Base-by-base conservation (phyloP, 2,113 vertebrate genomes). In the Psettodes erumei region DNA sequence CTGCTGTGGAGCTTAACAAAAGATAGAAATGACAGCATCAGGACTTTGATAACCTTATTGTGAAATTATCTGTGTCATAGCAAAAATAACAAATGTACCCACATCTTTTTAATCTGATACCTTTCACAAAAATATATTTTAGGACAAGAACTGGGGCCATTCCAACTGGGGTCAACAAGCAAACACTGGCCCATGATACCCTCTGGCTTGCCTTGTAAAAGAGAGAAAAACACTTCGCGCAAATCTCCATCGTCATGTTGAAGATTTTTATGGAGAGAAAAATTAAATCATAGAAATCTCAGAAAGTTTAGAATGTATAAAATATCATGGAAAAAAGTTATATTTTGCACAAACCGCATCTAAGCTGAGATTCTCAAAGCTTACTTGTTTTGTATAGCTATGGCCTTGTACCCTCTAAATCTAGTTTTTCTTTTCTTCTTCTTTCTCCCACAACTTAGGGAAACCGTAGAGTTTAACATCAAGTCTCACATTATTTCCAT, bases 51-150 rank as follows among this genome's bases (percentile, higher is more conserved):
- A 40, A 60, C 40, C 59, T 71, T 79, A 63, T 54, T 70, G 35
- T 27, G 47, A 69, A 69, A 80, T 86, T 67, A 84, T 66, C 62
- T 64, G 28, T 72, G 63, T 7, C 71, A 47, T 45, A 28, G 47
- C 61, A 23, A 2, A 10, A 15, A n/a, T n/a, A n/a, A n/a, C n/a
- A n/a, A n/a, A n/a, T n/a, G n/a, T n/a, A n/a, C n/a, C n/a, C n/a
- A n/a, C n/a, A n/a, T n/a, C n/a, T 58, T 4, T 40, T 33, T 53
- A 3, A 3, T 27, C 53, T 13, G n/a, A 35, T 0, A 1, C 13
- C 27, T 58, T 32, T 6, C n/a, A 58, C 19, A 28, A 28, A 56
- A 42, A 55, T 0, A 2, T 71, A 32, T 33, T 56, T 56, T 19
- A 51, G 35, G 19, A 37, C n/a, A 42, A 8, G 13, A 28, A 35